Evolutionary conservation across 2,113 vertebrate genomes (phyloP), one percentile per base, ranked within the genome.

Genomic region (Perccottus glenii): DNA sequence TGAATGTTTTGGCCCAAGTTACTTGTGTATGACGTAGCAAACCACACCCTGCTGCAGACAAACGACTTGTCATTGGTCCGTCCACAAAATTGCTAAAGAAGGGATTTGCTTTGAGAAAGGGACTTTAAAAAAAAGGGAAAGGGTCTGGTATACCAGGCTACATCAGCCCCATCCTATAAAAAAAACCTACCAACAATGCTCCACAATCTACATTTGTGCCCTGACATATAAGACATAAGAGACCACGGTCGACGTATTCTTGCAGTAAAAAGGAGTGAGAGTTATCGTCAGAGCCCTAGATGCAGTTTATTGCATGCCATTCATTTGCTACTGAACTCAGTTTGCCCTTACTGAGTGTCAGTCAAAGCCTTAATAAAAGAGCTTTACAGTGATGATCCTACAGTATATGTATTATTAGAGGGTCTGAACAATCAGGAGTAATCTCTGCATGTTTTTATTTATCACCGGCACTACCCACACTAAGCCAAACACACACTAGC

Each of bases 261-360:
- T 63, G 74, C 70, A 79, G 70, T 72, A 67, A 75, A 83, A 75
- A 63, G n/a, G 50, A 86, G 67, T 32, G 19, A 67, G 52, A 70
- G 36, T 43, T 72, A 16, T 60, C 67, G 68, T 75, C 47, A 19
- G 49, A 40, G 60, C 65, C 63, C 57, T 7, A 11, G 61, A 67
- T 65, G 75, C 45, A 19, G 70, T 58, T 36, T 60, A 70, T 64
- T 77, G 47, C 64, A 64, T 70, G 40, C 63, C 70, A 78, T 77
- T 60, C 53, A 73, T 85, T 82, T 66, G 42, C 65, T n/a, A 50
- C 71, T 84, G 64, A 73, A 83, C 68, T 81, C 73, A 76, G 51
- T 73, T 74, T 81, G 62, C 65, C 51, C 67, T 1, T 57, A 80
- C 72, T 81, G 77, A 68, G 47, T 70, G 75, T 67, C 73, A 84